These are phyloP conservation scores for Magallana gigas DNA, from an alignment of 1,140 invertebrate genomes.

Conservation along the genomic window DNA sequence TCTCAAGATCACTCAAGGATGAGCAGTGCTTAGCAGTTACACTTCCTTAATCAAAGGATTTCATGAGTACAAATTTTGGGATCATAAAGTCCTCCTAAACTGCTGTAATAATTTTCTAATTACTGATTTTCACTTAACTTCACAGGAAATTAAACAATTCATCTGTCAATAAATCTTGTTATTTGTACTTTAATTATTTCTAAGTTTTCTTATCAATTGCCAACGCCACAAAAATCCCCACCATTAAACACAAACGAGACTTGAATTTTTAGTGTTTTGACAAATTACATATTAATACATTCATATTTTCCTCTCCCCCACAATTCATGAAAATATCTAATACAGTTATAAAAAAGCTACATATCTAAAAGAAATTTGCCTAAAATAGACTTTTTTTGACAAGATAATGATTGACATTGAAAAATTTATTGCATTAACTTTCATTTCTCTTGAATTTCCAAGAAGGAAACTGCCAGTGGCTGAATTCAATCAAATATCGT, in stretches of 20 bases:
- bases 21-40: background rate
- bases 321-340: background rate
- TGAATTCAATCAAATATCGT: background rate
- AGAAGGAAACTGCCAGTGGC: background rate
- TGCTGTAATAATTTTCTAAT: background rate
- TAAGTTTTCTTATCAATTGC: background rate
- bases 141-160: background rate
- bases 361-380: background rate
- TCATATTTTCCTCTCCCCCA: background rate
- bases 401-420: background rate
- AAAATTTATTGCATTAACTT: slow-evolving; percentile 19
- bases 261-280: background rate
- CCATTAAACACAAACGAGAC: background rate
- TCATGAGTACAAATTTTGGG: background rate
- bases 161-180: background rate
- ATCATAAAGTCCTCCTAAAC: slow-evolving; percentile 11
- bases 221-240: background rate
- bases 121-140: background rate
- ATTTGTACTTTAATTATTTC: background rate
- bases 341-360: background rate
- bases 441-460: background rate
- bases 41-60: slow-evolving; percentile 31
- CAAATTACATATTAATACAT: background rate
- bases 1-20: slow-evolving; percentile 18
- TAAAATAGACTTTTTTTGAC: slow-evolving; percentile 20